Evolutionary conservation across 1,140 invertebrate genomes (phyloP).

Genomic region (Aphidius ervi): DNA sequence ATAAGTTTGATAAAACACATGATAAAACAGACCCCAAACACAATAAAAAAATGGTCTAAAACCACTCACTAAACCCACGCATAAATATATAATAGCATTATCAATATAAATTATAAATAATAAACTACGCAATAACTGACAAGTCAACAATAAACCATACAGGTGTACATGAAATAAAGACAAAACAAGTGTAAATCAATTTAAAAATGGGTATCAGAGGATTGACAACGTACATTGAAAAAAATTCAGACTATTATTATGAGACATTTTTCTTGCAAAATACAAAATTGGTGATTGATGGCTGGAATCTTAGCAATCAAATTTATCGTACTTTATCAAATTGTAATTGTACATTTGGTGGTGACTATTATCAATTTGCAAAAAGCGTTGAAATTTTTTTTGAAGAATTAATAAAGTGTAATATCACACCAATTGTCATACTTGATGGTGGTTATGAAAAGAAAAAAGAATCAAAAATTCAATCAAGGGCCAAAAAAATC

Average conservation of each 20-base stretch:
- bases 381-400: conserved; percentile 66
- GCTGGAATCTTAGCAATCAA: conserved; percentile 70
- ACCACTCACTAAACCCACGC: too few relatives aligned
- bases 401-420: conserved; percentile 64
- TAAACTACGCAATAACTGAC: too few relatives aligned
- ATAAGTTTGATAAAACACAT: too few relatives aligned
- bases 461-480: conserved; percentile 70
- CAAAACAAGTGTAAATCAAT: neutral
- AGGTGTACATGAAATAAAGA: too few relatives aligned
- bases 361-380: conserved; percentile 79
- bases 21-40: too few relatives aligned
- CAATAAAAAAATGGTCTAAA: too few relatives aligned
- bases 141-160: too few relatives aligned
- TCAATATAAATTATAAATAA: too few relatives aligned
- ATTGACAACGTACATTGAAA: conserved; percentile 73
- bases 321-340: conserved; percentile 64
- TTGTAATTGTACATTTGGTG: conserved; percentile 71
- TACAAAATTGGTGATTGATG: conserved; percentile 75
- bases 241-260: conserved; percentile 63
- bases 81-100: too few relatives aligned
- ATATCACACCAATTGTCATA: conserved; percentile 71
- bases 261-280: conserved; percentile 64
- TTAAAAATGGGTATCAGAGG: conserved; percentile 73
- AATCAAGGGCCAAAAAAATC: conserved; percentile 63
- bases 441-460: conserved; percentile 78